Evolutionary conservation across 35 echinoderm and acorn worm genomes (phyloP).

Genomic region (Hemicentrotus pulcherrimus): DNA sequence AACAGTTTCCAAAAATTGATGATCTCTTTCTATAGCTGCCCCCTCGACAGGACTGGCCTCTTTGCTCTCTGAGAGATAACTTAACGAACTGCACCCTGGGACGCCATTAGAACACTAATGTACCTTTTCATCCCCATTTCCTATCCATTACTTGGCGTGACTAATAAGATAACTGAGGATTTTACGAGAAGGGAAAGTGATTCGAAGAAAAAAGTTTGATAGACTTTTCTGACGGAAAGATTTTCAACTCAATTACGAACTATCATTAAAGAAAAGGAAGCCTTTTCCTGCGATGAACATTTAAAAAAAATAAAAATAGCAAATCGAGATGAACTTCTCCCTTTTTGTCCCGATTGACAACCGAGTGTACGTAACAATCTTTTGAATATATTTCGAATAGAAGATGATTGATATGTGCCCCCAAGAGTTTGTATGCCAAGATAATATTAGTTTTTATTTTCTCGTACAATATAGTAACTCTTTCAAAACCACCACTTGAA

Average conservation of each 20-base stretch:
- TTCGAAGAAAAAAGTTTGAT: background rate
- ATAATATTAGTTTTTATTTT: too few species aligned
- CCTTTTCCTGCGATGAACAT: background rate
- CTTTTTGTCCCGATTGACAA: background rate
- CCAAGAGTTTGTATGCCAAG: too few species aligned
- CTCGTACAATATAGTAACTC: too few species aligned
- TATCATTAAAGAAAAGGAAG: background rate
- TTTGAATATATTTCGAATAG: too few species aligned
- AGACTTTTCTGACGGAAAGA: background rate
- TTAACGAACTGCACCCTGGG: background rate
- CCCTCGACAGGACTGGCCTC: background rate
- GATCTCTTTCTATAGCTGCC: background rate
- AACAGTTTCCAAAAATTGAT: too few species aligned
- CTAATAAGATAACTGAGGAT: conserved; percentile 11
- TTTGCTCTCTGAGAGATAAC: background rate
- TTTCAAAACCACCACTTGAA: too few species aligned
- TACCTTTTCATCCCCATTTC: background rate
- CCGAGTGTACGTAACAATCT: too few species aligned
- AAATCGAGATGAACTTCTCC: background rate
- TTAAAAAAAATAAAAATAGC: background rate
- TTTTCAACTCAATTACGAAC: background rate
- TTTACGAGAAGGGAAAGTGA: background rate
- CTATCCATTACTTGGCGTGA: background rate
- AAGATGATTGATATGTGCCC: too few species aligned
- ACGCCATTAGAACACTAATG: background rate